Base-by-base conservation (phyloP, 2,797 vertebrate genomes). In the Lacerta agilis region DNA sequence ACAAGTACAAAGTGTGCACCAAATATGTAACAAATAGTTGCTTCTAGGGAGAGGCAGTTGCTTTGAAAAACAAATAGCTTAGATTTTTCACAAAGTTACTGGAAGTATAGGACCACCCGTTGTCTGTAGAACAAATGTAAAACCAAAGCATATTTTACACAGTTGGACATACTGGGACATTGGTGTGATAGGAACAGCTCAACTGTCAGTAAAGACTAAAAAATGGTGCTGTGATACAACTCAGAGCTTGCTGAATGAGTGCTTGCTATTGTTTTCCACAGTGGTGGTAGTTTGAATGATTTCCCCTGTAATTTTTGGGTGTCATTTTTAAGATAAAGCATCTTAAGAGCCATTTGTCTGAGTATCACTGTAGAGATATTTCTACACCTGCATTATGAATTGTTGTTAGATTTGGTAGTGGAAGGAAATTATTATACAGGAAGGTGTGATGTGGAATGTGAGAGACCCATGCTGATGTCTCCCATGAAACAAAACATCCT, bases 31-130 rank as follows among this genome's bases (percentile, higher is more conserved):
- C 41, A 41, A 86, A 80, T 80, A 93, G 86, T 91, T 83, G 89
- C 77, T 93, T 93, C 89, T 85, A 86, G 91, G 93, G 93, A 91
- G 90, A 94, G 88, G 79, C 86, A 91, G 87, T 66, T 88, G 45
- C 23, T 73, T 81, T 90, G 38, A 80, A 81, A 73, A 73, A 20
- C 29, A 73, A 81, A 61, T 73, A 61, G 78, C 27, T 61, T 72
- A 36, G 33, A 58, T 72, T 71, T 69, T 72, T 81, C 41, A 67
- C 49, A 71, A 79, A 55, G 64, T 80, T 80, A 61, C 49, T 73
- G 78, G 36, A 61, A n/a, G 69, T n/a, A 87, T 17, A 86, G 18
- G 41, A 69, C 29, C 33, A 71, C 66, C n/a, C 58, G 64, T 55
- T 69, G 15, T 71, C 25, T 41, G 33, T 58, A 15, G 11, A 69